Evolutionary conservation across 2,113 vertebrate species (phyloP).

Genomic region (Eulacestoma nigropectus): DNA sequence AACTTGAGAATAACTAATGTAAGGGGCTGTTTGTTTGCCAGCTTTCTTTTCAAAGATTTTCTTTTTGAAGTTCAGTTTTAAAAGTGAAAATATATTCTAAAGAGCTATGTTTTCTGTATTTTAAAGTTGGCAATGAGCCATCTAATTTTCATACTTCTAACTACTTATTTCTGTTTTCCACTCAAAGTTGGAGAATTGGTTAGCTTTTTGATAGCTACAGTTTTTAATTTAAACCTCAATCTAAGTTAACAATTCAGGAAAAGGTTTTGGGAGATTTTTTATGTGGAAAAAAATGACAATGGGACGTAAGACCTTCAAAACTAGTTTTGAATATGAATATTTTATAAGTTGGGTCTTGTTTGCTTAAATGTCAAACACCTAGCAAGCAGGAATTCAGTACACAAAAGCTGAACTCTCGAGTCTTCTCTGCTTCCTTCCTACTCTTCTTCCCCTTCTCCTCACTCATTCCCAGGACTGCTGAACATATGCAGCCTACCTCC

Average conservation of each 20-base stretch:
- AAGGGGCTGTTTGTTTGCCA: background rate
- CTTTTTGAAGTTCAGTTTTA: slow-evolving; percentile 34
- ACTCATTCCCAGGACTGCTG: background rate
- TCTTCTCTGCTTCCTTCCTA: background rate
- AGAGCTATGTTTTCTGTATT: background rate
- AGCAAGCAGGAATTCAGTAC: background rate
- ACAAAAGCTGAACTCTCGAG: background rate
- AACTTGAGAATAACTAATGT: background rate
- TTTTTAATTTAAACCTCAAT: background rate
- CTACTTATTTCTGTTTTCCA: background rate
- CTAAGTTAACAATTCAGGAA: background rate
- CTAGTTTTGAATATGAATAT: background rate
- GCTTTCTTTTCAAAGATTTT: slow-evolving; percentile 11
- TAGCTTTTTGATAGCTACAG: background rate
- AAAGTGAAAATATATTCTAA: slow-evolving; percentile 11
- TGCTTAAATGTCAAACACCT: background rate
- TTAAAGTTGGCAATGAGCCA: background rate
- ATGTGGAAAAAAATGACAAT: background rate
- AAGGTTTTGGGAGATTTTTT: background rate
- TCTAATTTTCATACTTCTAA: background rate
- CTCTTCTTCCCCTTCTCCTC: background rate
- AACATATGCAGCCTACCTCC: background rate
- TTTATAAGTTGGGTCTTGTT: background rate
- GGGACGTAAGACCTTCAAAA: background rate
- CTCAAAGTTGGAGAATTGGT: background rate